Evolutionary conservation across 2,888 invertebrate species (phyloP), one percentile per base, ranked within the genome.

Genomic region (Drosophila neotestacea): DNA sequence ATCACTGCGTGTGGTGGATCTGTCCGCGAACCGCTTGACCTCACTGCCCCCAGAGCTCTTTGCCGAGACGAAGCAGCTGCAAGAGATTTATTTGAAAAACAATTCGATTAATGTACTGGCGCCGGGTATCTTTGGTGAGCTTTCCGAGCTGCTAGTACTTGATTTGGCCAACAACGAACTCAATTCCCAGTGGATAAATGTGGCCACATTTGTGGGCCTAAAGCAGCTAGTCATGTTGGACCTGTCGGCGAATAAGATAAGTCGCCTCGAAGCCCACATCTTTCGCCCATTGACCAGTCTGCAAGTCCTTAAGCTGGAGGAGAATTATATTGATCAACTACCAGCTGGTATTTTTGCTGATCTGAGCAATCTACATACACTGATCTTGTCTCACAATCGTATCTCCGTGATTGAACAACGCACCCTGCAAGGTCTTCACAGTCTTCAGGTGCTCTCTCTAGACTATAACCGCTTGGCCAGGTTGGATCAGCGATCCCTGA

Each of bases 1-100:
- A 90, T 95, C 96, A 70, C 93, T 98, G 76, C 95, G 96, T 92
- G 95, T 96, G 88, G 95, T 98, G 84, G 97, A 98, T 93, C 93
- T 98, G 73, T 97, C 98, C 2, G 96, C 96, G 91, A 98, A 98
- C 93, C 96, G 96, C 93, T 95, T 98, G 77, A 96, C 96, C 50
- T 96, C 96, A 60, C 94, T 98, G 81, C 98, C 98, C 34, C 95
- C 96, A 81, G 96, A 96, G 90, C 93, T 98, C 74, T 97, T 98
- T 90, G 95, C 95, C 91, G 97, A 97, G 88, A 94, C 95, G 64
- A 95, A 95, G 79, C 95, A 96, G 79, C 95, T 98, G 84, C 96
- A 96, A 93, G 97, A 98, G 93, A 95, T 98, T 91, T 96, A 97
- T 93, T 93, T 98, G 89, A 96, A 96, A 92, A 98, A 98, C 93